phyloP scores from a whole-genome alignment of 2,797 vertebrate genomes.

The Tapera naevia region DNA sequence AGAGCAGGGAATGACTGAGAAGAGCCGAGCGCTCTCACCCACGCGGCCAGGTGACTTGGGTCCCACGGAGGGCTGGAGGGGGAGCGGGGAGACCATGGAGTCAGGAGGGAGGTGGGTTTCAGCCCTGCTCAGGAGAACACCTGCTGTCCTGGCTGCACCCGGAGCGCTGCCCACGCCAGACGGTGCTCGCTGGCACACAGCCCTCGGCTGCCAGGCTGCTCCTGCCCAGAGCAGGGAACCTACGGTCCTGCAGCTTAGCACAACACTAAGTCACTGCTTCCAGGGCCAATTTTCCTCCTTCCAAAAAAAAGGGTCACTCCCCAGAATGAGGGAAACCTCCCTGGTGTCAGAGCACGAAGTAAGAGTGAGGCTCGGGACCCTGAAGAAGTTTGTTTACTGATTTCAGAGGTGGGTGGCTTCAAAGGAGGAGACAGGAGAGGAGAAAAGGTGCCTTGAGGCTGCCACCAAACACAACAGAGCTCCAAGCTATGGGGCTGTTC shows the following conservation, averaged over 20 bases:
- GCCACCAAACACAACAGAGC: neutral
- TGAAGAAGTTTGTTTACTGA: neutral
- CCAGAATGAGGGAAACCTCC: neutral
- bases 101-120: neutral
- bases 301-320: neutral
- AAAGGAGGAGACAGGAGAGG: neutral
- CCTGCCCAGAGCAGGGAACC: neutral
- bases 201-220: neutral
- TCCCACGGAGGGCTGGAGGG: no score
- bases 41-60: fast-evolving
- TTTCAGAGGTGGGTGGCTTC: neutral
- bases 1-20: neutral
- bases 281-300: neutral
- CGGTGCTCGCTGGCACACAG: fast-evolving
- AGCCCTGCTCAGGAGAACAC: fast-evolving
- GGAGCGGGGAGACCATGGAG: neutral
- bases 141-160: fast-evolving
- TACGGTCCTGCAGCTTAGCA: neutral
- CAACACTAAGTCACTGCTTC: neutral
- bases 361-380: neutral
- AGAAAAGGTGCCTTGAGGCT: neutral
- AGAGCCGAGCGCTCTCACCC: neutral
- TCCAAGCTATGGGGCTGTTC: neutral
- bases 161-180: fast-evolving
- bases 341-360: neutral